Percentiles rank a stretch among this genome's conserved stretches.
Evolutionary conservation across 2,888 invertebrate genomes (phyloP).

Genomic region (Zaprionus obscuricornis): DNA sequence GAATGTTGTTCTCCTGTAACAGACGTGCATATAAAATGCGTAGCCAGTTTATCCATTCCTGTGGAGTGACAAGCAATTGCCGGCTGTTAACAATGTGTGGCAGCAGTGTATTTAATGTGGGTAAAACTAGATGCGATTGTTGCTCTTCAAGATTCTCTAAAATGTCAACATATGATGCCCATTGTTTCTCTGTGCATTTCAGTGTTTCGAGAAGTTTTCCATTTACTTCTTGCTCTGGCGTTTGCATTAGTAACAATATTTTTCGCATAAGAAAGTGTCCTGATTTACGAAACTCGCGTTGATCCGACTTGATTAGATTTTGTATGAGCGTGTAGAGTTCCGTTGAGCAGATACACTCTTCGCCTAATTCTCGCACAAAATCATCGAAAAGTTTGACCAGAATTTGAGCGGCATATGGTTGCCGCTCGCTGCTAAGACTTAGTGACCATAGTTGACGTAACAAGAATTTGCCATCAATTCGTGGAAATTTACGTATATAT

Average conservation of each 20-base stretch:
- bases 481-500: conserved; percentile 59
- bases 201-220: conserved; percentile 4
- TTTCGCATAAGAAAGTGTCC: conserved; percentile 71
- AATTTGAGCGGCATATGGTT: conserved; percentile 56
- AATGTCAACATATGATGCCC: conserved; percentile 72
- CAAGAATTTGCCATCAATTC: conserved; percentile 48
- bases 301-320: conserved; percentile 55
- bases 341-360: conserved; percentile 31
- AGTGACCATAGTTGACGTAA: conserved; percentile 61
- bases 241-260: conserved; percentile 18
- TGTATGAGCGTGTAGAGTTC: conserved; percentile 54
- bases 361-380: conserved; percentile 47
- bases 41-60: conserved; percentile 47
- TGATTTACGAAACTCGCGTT: conserved; percentile 68
- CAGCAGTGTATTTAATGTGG: conserved; percentile 64
- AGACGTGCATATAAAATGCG: conserved; percentile 68
- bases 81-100: conserved; percentile 30
- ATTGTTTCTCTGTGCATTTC: conserved; percentile 47
- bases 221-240: not conserved
- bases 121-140: conserved; percentile 81
- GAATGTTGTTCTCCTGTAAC: conserved; percentile 72
- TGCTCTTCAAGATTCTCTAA: conserved; percentile 80
- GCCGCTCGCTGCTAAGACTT: conserved; percentile 32
- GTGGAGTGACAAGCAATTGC: no score
- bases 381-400: conserved; percentile 72